A percentile compares a stretch with the other conserved stretches of the same genome.
These are phyloP conservation scores for Misgurnus mizolepis DNA, from an alignment of 2,113 vertebrate species.

Conservation along the genomic window DNA sequence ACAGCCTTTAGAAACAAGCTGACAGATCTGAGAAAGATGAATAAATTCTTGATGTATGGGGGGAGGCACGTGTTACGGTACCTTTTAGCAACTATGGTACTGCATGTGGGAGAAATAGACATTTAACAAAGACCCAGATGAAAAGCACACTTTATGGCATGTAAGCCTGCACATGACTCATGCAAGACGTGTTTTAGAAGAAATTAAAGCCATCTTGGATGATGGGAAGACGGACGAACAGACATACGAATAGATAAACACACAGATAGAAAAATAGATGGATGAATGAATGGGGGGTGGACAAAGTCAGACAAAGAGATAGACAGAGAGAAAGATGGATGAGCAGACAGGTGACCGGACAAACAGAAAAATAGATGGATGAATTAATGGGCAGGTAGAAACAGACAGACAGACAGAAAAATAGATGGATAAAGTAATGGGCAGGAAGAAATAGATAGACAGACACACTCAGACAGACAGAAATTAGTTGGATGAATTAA, in stretches of 20 bases:
- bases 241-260: background rate
- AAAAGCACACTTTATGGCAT: constrained; percentile 48
- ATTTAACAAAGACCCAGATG: constrained; percentile 49
- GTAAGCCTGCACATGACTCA: constrained; percentile 2
- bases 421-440: no score
- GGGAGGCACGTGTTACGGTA: constrained; percentile 6
- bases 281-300: no score
- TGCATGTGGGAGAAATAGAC: constrained; percentile 53
- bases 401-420: no score
- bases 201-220: background rate
- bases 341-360: no score
- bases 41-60: constrained; percentile 59
- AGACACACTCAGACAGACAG: no score
- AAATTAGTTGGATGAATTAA: no score
- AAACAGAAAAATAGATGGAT: no score
- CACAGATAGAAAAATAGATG: constrained; percentile 5
- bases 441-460: no score
- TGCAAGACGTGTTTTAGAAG: background rate
- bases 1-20: constrained; percentile 56
- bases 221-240: background rate
- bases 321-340: no score
- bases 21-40: constrained; percentile 48
- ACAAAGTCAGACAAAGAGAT: no score
- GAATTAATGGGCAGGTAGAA: no score
- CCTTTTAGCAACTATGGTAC: constrained; percentile 36